phyloP scores from a whole-genome alignment of 2,888 invertebrate species.

The Acrocera orbiculus region DNA sequence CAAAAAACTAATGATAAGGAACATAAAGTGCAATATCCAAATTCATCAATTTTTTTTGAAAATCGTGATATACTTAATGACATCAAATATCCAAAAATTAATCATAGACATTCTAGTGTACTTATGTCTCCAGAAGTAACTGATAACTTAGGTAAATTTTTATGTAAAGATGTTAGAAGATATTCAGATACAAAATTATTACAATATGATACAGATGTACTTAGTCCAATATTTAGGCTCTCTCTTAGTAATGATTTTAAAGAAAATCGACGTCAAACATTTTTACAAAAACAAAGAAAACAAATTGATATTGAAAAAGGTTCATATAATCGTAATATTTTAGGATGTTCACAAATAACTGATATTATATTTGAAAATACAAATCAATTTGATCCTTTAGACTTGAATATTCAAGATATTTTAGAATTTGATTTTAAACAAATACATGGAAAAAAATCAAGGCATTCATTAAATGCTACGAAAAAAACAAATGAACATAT shows the following conservation, averaged over 20 bases:
- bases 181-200: constrained; percentile 31
- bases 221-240: constrained; percentile 16
- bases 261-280: background rate
- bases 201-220: constrained; percentile 18
- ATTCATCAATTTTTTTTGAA: constrained; percentile 31
- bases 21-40: too few species aligned
- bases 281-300: background rate
- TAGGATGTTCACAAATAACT: constrained; percentile 16
- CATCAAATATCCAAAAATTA: constrained; percentile 25
- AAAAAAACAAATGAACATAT: constrained; percentile 16
- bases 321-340: constrained; percentile 2
- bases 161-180: constrained; percentile 25
- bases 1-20: constrained; percentile 4
- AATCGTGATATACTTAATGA: constrained; percentile 32
- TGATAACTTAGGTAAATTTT: constrained; percentile 19
- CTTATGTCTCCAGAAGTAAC: constrained; percentile 19
- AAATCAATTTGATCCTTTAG: constrained; percentile 33
- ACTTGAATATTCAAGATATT: constrained; percentile 31
- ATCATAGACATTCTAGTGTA: constrained; percentile 26
- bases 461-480: constrained; percentile 19
- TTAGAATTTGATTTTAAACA: constrained; percentile 21
- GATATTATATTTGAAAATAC: constrained; percentile 22
- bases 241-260: constrained; percentile 5
- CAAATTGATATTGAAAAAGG: background rate
- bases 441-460: constrained; percentile 5